Evolutionary conservation across 2,797 vertebrate species (phyloP).

Genomic region (Siniperca undulata): DNA sequence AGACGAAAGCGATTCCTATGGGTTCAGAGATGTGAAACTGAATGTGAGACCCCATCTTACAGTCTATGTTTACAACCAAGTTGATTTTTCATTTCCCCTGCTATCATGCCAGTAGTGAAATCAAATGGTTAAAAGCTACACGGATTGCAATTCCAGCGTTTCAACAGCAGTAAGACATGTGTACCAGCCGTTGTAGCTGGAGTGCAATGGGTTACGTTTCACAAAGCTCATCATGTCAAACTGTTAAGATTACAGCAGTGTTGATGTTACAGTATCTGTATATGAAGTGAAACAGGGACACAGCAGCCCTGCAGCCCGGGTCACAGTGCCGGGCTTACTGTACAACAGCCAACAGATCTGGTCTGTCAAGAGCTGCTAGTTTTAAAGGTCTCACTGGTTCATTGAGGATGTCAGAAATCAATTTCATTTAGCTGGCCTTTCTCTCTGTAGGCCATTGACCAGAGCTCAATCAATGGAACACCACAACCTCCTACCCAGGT

Average conservation of each 20-base stretch:
- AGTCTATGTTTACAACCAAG: no score
- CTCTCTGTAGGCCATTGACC: slow-evolving; percentile 33
- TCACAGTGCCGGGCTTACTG: background rate
- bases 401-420: slow-evolving; percentile 35
- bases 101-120: no score
- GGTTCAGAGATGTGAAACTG: no score
- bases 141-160: background rate
- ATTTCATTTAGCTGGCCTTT: slow-evolving; percentile 29
- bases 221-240: background rate
- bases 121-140: no score
- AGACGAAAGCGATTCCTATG: no score
- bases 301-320: background rate
- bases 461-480: slow-evolving; percentile 22
- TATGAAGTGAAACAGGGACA: background rate
- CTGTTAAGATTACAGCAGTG: no score
- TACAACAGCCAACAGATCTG: background rate
- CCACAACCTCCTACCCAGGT: background rate
- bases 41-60: no score
- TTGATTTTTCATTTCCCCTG: no score
- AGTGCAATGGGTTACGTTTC: background rate
- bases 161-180: background rate
- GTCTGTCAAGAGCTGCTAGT: slow-evolving; percentile 11
- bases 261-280: background rate
- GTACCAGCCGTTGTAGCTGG: background rate
- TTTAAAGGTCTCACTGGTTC: slow-evolving; percentile 29